phyloP scores from a whole-genome alignment of 2,888 invertebrate genomes.

The Ganaspis brasiliensis region DNA sequence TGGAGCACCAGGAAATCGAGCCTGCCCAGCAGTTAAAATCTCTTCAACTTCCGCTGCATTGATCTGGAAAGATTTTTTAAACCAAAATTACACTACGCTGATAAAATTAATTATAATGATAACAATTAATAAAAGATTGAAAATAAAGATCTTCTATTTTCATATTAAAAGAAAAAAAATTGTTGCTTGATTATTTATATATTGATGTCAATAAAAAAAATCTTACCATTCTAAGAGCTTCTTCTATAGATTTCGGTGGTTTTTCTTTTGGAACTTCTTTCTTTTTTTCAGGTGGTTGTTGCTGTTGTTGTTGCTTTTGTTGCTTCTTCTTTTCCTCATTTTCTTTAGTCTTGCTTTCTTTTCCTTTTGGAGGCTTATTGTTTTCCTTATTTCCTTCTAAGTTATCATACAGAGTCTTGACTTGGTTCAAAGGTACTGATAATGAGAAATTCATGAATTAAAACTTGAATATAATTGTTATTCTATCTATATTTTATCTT shows the following conservation, averaged over 20 bases:
- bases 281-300: slow-evolving; percentile 82
- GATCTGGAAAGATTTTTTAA: slow-evolving; percentile 84
- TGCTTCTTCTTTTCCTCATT: slow-evolving; percentile 81
- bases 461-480: slow-evolving; percentile 4
- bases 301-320: slow-evolving; percentile 79
- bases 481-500: neutral
- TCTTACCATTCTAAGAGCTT: slow-evolving; percentile 84
- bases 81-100: too few relatives aligned
- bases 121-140: neutral
- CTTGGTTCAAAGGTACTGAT: slow-evolving; percentile 86
- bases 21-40: slow-evolving; percentile 83
- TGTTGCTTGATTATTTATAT: too few relatives aligned
- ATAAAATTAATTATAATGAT: slow-evolving; percentile 53
- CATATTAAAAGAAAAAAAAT: too few relatives aligned
- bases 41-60: slow-evolving; percentile 83
- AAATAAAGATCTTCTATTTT: too few relatives aligned
- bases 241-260: slow-evolving; percentile 85
- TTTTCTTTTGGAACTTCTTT: slow-evolving; percentile 83
- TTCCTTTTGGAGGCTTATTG: slow-evolving; percentile 80
- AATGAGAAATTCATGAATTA: slow-evolving; percentile 57
- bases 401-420: slow-evolving; percentile 85
- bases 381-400: slow-evolving; percentile 85
- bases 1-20: slow-evolving; percentile 87
- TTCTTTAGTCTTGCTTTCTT: slow-evolving; percentile 77
- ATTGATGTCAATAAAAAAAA: neutral